Evolutionary conservation across 2,888 invertebrate genomes (phyloP), one percentile per base, ranked within the genome.

Genomic region (Stenchaetothrips biformis): DNA sequence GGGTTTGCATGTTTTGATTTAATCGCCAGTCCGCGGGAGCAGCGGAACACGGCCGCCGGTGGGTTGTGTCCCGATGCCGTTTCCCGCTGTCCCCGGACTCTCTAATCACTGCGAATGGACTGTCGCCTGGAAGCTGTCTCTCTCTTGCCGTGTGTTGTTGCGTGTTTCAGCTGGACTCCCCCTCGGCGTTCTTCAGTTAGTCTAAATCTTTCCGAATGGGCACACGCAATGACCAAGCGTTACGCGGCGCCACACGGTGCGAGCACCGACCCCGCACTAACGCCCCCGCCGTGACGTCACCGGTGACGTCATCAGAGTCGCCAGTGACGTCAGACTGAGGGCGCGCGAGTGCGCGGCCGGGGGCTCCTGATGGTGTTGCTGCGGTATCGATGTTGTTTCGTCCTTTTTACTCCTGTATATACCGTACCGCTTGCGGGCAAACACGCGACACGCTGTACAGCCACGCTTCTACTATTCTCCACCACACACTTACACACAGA

Each of bases 211-310:
- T 74, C 25, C 25, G 67, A 86, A 87, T 87, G 87, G 88, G 88
- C 86, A 87, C 84, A 86, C 86, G 87, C 86, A 86, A 88, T 85
- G 85, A 88, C 86, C 87, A 86, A 86, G 83, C 85, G 84, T 83
- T 85, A 84, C 86, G 25, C 67, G 25, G 67, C 67, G 67, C 67
- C 25, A 11, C 11, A 21, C 21, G 37, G 37, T 4, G 37, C 37
- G 37, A 37, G 37, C 37, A 37, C 11, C 67, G 67, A 74, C 67
- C 67, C 7, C 67, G 25, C 25, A 74, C 67, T 74, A 74, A 74
- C 67, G 21, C 67, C 67, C 25, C 67, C 67, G 67, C 21, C 67
- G 67, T 74, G 25, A 74, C 67, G 67, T 21, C 67, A 0, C 25
- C 67, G 21, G 67, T 25, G 25, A 21, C 37, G 37, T 37, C 37